Conservation (phyloP, 1,140 invertebrate species). For the Berghia stephanieae region DNA sequence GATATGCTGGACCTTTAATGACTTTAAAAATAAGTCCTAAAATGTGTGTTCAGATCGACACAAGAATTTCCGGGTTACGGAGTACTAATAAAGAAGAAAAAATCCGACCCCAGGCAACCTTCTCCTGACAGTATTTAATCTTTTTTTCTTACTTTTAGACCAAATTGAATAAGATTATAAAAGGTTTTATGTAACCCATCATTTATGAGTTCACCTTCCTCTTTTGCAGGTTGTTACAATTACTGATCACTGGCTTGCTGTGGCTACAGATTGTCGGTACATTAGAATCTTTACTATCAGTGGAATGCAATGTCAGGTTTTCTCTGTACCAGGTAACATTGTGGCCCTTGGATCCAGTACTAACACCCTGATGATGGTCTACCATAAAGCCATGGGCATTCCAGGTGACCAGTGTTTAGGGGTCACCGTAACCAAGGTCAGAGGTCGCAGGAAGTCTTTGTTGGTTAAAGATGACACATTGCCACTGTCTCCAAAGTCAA, state of each 20-base stretch:
- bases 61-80: no score
- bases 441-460: constrained; percentile 44
- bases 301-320: constrained; percentile 84
- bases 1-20: no score
- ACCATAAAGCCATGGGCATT: constrained; percentile 67
- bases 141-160: no score
- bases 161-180: no score
- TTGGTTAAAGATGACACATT: constrained; percentile 66
- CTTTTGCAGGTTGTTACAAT: constrained; percentile 72
- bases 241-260: constrained; percentile 80
- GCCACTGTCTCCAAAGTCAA: constrained; percentile 77
- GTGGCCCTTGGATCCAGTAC: constrained; percentile 77
- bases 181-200: no score
- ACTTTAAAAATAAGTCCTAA: no score
- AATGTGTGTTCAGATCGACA: no score
- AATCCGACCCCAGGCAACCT: no score
- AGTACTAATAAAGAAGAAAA: no score
- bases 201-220: no score
- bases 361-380: constrained; percentile 79
- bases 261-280: constrained; percentile 77
- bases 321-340: constrained; percentile 78
- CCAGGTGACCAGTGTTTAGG: constrained; percentile 68
- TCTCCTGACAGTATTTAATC: no score
- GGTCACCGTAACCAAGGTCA: constrained; percentile 63
- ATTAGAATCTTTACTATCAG: constrained; percentile 85